Conservation (phyloP, 1,140 invertebrate genomes). For the Papilio polyxenes region DNA sequence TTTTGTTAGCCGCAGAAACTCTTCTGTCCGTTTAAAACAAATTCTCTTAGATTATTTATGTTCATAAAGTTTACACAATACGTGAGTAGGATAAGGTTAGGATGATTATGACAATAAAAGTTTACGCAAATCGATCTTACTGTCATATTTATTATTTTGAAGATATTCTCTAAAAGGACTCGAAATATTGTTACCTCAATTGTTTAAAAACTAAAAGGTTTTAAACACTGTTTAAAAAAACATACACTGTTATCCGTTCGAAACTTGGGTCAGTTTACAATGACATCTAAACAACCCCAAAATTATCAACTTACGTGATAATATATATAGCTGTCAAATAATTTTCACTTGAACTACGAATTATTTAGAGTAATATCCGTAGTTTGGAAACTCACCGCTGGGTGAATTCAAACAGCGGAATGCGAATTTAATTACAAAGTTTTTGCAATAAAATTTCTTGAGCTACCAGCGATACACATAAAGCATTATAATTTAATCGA, state of each 20-base stretch:
- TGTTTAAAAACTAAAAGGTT: neutral
- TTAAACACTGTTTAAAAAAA: too few species aligned
- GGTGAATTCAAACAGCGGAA: neutral
- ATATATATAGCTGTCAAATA: neutral
- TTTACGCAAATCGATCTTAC: too few species aligned
- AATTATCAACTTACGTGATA: neutral
- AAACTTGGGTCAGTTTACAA: neutral
- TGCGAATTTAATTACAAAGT: constrained; percentile 17
- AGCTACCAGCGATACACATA: neutral
- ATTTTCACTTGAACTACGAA: neutral
- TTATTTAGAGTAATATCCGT: neutral
- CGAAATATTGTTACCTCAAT: too few species aligned
- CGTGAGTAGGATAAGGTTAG: too few species aligned
- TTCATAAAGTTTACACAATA: too few species aligned
- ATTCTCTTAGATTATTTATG: too few species aligned
- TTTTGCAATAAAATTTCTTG: constrained; percentile 20
- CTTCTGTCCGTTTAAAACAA: too few species aligned
- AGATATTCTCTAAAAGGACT: neutral
- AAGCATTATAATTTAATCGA: neutral
- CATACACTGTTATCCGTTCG: too few species aligned
- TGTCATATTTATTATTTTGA: neutral
- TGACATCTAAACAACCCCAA: neutral
- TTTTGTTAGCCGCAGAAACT: too few species aligned
- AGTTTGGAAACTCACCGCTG: neutral
- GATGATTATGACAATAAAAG: too few species aligned